Conservation (phyloP, 2,888 invertebrate genomes). For the Achlya flavicornis region DNA sequence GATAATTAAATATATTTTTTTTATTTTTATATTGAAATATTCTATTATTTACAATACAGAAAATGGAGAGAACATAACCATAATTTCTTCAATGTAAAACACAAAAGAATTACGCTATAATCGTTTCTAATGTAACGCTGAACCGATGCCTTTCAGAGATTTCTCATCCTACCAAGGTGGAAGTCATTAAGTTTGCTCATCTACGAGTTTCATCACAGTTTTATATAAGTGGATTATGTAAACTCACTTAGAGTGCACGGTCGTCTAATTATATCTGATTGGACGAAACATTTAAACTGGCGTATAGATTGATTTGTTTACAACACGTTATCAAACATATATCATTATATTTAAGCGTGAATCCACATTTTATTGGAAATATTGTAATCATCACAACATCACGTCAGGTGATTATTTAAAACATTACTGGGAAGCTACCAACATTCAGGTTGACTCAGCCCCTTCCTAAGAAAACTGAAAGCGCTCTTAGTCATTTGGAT, state of each 20-base stretch:
- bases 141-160: constrained; percentile 18
- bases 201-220: constrained; percentile 66
- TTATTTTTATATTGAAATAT: neutral
- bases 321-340: neutral
- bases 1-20: constrained; percentile 16
- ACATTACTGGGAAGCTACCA: constrained; percentile 47
- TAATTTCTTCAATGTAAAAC: neutral
- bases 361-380: neutral
- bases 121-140: constrained; percentile 6
- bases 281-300: constrained; percentile 8
- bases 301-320: neutral
- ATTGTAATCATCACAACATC: constrained; percentile 1
- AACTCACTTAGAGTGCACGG: constrained; percentile 58
- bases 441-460: constrained; percentile 54
- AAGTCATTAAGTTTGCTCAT: constrained; percentile 66
- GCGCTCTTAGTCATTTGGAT: constrained; percentile 36
- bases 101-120: constrained; percentile 1
- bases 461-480: constrained; percentile 41
- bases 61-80: neutral
- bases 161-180: constrained; percentile 46
- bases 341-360: neutral
- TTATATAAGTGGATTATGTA: constrained; percentile 77
- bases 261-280: constrained; percentile 42
- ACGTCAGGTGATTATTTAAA: constrained; percentile 4
- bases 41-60: neutral